Evolutionary conservation across 2,113 vertebrate species (phyloP), one percentile per base, ranked within the genome.

Genomic region (Trichomycterus rosablanca): DNA sequence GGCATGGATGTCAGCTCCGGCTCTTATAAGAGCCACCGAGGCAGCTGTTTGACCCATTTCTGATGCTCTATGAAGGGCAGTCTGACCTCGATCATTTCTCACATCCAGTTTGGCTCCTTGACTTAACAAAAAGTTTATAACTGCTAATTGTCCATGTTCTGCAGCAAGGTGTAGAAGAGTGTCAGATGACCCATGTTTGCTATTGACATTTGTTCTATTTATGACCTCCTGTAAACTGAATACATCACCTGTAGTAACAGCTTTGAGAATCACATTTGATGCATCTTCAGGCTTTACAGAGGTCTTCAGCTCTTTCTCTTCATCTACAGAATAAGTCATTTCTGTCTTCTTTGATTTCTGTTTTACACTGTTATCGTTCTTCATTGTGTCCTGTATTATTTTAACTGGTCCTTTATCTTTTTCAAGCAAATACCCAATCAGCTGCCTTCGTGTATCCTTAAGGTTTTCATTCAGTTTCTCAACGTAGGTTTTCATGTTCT

Each of bases 341-440:
- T 60, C 24, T 16, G 67, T 49, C 63, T 34, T 64, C 52, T 46
- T 64, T 67, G 37, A 2, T n/a, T 58, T 5, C 51, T 9, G 5
- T 18, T 63, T 54, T 10, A 51, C 30, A n/a, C 23, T 59, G 6
- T 4, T 0, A 15, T 0, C 16, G 4, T 59, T 50, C 11, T 5
- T 48, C 19, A 1, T 61, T 53, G 0, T 14, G 0, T 14, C 16
- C 7, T 70, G 5, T 1, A 46, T 48, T 7, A 23, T 67, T 1
- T 68, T 81, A 30, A 12, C 44, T 28, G 66, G 35, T 49, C 69
- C 74, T 37, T 76, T 77, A 37, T 92, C 88, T 69, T 81, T 89
- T 70, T 91, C 83, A 0, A 89, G 64, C 66, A 90, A 80, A 71
- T 89, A 92, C 7, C 86, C 88, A 69, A 89, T 74, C 57, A 92